Evolutionary conservation across 2,797 vertebrate species (phyloP).

Genomic region (Stomatorhinus walkeri): DNA sequence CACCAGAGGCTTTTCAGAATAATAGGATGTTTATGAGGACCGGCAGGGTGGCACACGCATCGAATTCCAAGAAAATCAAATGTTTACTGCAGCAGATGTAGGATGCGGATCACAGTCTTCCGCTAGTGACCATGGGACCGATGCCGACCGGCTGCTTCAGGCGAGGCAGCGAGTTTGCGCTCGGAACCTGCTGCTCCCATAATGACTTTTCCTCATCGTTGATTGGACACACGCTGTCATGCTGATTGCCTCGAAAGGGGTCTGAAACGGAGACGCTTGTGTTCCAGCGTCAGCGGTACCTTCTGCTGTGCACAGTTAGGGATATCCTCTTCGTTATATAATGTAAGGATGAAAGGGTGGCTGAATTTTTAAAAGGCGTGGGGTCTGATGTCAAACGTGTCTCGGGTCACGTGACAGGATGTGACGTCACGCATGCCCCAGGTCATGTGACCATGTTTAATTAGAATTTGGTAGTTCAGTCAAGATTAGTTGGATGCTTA

Average conservation of each 20-base stretch:
- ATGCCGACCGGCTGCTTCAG: not conserved
- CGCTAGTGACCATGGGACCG: not conserved
- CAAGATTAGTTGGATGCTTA: not conserved
- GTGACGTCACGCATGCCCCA: not conserved
- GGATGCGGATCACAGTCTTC: not conserved
- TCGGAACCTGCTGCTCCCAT: not conserved
- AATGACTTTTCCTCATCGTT: constrained; percentile 13
- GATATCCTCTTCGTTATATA: not conserved
- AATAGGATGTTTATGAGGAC: not conserved
- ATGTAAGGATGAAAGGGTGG: not conserved
- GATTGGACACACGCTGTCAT: constrained; percentile 14
- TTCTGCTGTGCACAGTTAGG: not conserved
- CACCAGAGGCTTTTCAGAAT: not conserved
- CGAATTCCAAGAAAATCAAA: not conserved
- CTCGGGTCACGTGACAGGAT: not conserved
- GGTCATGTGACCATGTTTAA: not conserved
- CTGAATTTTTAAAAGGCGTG: not conserved
- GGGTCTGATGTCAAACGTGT: not conserved
- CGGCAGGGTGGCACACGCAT: not conserved
- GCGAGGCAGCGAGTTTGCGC: not conserved
- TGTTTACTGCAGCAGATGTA: not conserved
- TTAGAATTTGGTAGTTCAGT: not conserved
- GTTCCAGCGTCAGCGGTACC: not conserved
- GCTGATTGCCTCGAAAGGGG: constrained; percentile 14
- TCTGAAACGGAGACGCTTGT: not conserved